Conservation (phyloP, 2,888 invertebrate species). For the Himalopsyche japonica region DNA sequence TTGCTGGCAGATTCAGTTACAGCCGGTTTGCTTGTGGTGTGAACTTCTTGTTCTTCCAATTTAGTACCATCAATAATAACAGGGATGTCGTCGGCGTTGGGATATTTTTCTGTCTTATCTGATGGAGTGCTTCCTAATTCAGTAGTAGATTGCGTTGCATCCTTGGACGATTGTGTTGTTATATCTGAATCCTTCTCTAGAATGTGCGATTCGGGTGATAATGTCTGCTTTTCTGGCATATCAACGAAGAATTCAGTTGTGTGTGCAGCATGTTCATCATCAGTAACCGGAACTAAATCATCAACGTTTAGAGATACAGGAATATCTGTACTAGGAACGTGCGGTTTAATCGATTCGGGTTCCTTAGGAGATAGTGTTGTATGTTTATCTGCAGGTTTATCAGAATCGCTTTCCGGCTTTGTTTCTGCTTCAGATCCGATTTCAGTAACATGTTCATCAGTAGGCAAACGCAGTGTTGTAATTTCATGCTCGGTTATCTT, state of each 20-base stretch:
- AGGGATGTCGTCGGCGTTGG: background rate
- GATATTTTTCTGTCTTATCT: background rate
- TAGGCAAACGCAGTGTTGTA: background rate
- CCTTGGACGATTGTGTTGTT: background rate
- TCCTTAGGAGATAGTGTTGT: background rate
- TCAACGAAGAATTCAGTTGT: conserved; percentile 12
- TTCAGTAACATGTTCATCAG: background rate
- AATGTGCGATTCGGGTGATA: conserved; percentile 19
- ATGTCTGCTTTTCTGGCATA: conserved; percentile 8
- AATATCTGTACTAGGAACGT: background rate
- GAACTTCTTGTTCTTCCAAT: conserved; percentile 1
- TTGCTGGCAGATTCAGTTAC: background rate
- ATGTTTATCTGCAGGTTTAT: background rate
- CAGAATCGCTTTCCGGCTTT: background rate
- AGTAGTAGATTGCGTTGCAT: background rate
- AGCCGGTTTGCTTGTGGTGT: background rate
- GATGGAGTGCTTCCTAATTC: conserved; percentile 9
- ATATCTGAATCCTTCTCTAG: background rate
- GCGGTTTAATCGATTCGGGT: background rate
- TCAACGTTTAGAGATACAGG: background rate
- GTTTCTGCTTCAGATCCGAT: background rate
- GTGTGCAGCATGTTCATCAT: background rate
- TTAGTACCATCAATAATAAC: conserved; percentile 3
- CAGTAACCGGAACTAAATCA: background rate
- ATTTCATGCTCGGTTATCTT: background rate